Conservation (phyloP, 2,888 invertebrate species). For the Elegia similella region DNA sequence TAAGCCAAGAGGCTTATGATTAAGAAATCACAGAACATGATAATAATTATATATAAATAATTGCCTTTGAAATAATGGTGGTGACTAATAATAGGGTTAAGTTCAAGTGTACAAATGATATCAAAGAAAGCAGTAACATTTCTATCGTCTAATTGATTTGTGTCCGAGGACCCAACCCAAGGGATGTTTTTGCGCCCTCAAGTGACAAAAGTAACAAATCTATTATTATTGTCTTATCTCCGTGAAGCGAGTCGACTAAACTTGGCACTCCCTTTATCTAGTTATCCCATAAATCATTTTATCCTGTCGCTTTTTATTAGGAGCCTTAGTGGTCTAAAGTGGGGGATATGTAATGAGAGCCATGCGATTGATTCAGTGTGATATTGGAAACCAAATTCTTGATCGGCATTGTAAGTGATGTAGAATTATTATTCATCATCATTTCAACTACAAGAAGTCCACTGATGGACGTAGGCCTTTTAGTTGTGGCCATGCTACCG, state of each 20-base stretch:
- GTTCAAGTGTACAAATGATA: no score
- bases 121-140: background rate
- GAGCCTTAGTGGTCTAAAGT: constrained; percentile 45
- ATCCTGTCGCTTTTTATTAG: constrained; percentile 71
- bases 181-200: constrained; percentile 27
- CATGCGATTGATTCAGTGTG: background rate
- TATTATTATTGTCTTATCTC: constrained; percentile 65
- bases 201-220: constrained; percentile 60
- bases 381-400: no score
- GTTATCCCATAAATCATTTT: constrained; percentile 72
- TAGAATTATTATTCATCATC: no score
- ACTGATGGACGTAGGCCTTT: no score
- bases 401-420: no score
- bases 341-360: constrained; percentile 33
- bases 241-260: constrained; percentile 45
- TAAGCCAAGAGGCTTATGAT: no score
- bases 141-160: background rate
- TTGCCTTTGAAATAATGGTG: no score
- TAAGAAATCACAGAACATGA: no score
- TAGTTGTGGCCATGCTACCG: no score
- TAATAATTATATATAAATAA: no score
- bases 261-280: constrained; percentile 67
- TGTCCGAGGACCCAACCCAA: background rate
- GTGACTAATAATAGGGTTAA: no score
- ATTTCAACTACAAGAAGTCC: no score